Evolutionary conservation across 2,797 vertebrate genomes (phyloP).

Genomic region (Huso huso): DNA sequence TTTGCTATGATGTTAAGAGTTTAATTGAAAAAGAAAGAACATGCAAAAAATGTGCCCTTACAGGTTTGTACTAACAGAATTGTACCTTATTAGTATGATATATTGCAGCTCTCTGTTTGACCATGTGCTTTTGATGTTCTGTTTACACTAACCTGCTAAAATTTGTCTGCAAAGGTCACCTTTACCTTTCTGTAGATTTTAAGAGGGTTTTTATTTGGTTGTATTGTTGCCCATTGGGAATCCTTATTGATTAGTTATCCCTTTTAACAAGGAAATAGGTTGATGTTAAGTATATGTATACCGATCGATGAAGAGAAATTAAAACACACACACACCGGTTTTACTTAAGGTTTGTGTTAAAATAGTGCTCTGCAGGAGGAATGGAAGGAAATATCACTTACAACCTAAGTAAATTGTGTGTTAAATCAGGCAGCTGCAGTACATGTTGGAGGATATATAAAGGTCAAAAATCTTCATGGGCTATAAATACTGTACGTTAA

Average conservation of each 20-base stretch:
- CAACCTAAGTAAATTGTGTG: no score
- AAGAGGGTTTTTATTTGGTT: no score
- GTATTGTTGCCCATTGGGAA: not conserved
- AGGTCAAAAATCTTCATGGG: no score
- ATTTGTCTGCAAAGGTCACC: slow-evolving; percentile 9
- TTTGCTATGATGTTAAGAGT: slow-evolving; percentile 3
- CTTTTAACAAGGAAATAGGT: not conserved
- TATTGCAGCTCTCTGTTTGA: not conserved
- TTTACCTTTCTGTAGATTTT: not conserved
- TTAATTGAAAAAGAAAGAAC: slow-evolving; percentile 11
- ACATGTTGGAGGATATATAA: no score
- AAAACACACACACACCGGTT: no score
- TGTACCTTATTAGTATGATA: slow-evolving; percentile 14
- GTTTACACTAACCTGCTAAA: not conserved
- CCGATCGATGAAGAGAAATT: not conserved
- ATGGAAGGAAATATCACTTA: no score
- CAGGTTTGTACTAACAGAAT: not conserved
- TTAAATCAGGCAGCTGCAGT: no score
- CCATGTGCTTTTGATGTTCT: slow-evolving; percentile 1
- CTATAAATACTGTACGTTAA: no score
- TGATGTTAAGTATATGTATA: not conserved
- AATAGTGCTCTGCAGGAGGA: no score
- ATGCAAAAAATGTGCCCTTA: not conserved
- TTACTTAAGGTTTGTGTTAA: no score
- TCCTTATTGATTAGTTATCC: slow-evolving; percentile 1